These are phyloP conservation scores for Stylophora pistillata DNA, from an alignment of 64 coral and sea anemone species.

Conservation along the genomic window DNA sequence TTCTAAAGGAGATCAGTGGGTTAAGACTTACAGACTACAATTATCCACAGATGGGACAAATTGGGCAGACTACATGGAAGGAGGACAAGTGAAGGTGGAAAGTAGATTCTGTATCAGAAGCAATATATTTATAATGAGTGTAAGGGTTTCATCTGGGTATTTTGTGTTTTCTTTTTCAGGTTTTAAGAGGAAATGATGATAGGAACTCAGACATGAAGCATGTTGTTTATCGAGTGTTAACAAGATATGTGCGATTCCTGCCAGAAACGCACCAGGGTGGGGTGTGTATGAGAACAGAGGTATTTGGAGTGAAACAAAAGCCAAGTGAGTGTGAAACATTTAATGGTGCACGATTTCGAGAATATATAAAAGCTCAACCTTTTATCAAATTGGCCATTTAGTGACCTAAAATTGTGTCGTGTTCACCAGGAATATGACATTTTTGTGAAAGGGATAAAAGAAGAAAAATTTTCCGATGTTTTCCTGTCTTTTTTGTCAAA, in stretches of 20 bases:
- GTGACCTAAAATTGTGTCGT: too few species aligned
- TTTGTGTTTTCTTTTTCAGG: not conserved
- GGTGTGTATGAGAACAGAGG: constrained; percentile 43
- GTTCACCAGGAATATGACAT: too few species aligned
- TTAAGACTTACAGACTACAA: constrained; percentile 48
- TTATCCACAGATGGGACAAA: not conserved
- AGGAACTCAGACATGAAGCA: not conserved
- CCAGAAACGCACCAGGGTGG: not conserved
- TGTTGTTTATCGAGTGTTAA: not conserved
- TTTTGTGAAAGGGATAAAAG: too few species aligned
- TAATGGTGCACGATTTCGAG: too few species aligned
- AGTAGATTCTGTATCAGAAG: too few species aligned
- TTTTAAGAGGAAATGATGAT: constrained; percentile 42
- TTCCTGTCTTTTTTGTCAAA: too few species aligned
- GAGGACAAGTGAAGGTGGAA: constrained; percentile 31
- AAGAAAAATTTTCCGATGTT: too few species aligned
- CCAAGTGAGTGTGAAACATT: not conserved
- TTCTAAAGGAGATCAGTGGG: constrained; percentile 38
- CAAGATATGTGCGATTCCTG: constrained; percentile 40
- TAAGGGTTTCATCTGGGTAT: too few species aligned
- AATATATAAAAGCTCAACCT: too few species aligned
- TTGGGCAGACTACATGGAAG: constrained; percentile 45
- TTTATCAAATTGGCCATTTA: too few species aligned
- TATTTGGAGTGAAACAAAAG: constrained; percentile 28
- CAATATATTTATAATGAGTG: constrained; percentile 41